Evolutionary conservation across 1,140 invertebrate genomes (phyloP).

Genomic region (Ganaspis sp.): DNA sequence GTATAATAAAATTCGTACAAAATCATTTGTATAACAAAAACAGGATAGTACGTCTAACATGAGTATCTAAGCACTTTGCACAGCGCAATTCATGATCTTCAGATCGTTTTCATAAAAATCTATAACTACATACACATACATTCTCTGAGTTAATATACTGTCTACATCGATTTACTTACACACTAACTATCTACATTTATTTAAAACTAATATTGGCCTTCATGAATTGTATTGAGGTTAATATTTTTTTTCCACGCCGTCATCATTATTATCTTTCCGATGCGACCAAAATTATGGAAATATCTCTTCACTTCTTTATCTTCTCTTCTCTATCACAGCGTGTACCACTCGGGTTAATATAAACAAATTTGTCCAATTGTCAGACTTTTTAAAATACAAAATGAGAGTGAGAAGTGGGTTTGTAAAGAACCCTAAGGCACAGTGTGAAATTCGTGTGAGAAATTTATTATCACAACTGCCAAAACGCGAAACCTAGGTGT

Average conservation of each 20-base stretch:
- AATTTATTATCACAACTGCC: neutral
- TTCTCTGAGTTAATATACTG: slow-evolving; percentile 38
- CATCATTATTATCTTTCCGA: slow-evolving; percentile 29
- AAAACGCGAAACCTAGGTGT: too few relatives aligned
- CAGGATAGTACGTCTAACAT: slow-evolving; percentile 59
- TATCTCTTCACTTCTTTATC: slow-evolving; percentile 12
- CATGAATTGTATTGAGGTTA: slow-evolving; percentile 52
- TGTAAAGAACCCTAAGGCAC: too few relatives aligned
- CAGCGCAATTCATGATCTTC: slow-evolving; percentile 13
- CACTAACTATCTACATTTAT: slow-evolving; percentile 66
- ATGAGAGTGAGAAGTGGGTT: slow-evolving; percentile 7
- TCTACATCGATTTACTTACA: slow-evolving; percentile 55
- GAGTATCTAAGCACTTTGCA: slow-evolving; percentile 57
- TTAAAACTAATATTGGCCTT: slow-evolving; percentile 71
- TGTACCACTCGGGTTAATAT: slow-evolving; percentile 57
- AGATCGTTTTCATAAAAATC: slow-evolving; percentile 43
- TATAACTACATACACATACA: slow-evolving; percentile 52
- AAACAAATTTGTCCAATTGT: slow-evolving; percentile 36
- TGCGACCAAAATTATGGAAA: slow-evolving; percentile 26
- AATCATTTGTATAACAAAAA: slow-evolving; percentile 71
- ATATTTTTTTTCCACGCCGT: slow-evolving; percentile 37
- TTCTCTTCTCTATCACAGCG: slow-evolving; percentile 67
- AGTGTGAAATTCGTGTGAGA: neutral
- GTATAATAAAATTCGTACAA: slow-evolving; percentile 72
- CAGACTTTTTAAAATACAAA: slow-evolving; percentile 2